Evolutionary conservation across 2,888 invertebrate genomes (phyloP).

Genomic region (Lagria hirta): DNA sequence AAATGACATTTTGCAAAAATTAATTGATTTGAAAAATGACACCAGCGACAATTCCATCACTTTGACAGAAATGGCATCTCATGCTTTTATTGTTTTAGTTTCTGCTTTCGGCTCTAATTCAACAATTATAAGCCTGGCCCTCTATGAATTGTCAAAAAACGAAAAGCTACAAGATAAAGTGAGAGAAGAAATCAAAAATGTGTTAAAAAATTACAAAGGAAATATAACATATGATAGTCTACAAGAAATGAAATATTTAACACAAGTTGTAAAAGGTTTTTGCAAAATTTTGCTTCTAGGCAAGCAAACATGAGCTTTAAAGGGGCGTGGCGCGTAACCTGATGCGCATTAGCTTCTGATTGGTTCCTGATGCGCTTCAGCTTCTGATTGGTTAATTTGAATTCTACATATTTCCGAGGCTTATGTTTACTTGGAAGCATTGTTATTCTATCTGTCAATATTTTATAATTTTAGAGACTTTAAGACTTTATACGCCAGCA

Average conservation of each 20-base stretch:
- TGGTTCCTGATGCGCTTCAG: too few species aligned
- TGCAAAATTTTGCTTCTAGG: too few species aligned
- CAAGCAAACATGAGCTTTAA: too few species aligned
- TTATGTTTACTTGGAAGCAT: too few species aligned
- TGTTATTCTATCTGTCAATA: too few species aligned
- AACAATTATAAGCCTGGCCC: constrained; percentile 51
- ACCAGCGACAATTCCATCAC: constrained; percentile 45
- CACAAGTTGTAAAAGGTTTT: constrained; percentile 17
- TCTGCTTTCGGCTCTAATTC: constrained; percentile 59
- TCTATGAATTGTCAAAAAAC: constrained; percentile 55
- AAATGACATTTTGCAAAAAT: too few species aligned
- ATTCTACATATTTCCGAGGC: too few species aligned
- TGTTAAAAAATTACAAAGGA: constrained; percentile 8
- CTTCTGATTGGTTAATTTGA: too few species aligned
- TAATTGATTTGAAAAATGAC: too few species aligned
- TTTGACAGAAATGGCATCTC: constrained; percentile 51
- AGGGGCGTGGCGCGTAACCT: neutral
- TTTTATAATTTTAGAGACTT: constrained; percentile 39
- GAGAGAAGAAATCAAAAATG: constrained; percentile 30
- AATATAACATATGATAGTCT: constrained; percentile 4
- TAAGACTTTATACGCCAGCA: constrained; percentile 46
- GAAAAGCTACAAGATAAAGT: constrained; percentile 47
- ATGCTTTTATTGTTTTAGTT: constrained; percentile 54
- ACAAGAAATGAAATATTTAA: constrained; percentile 5
- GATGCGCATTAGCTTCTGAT: too few species aligned